A percentile compares a stretch with the other conserved stretches of the same genome.
These are phyloP conservation scores for Periophthalmodon schlosseri DNA, from an alignment of 2,113 vertebrate species.

Conservation along the genomic window DNA sequence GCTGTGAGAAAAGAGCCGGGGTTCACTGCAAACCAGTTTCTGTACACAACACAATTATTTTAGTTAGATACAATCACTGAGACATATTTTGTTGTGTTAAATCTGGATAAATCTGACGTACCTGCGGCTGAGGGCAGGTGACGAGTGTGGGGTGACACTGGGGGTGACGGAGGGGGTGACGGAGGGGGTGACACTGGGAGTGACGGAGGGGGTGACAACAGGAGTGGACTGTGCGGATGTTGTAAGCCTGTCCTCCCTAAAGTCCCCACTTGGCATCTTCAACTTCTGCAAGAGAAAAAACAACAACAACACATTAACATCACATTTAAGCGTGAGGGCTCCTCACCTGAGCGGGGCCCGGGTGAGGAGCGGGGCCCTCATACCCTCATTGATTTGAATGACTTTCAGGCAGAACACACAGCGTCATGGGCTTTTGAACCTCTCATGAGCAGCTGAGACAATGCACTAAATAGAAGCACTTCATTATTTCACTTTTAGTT, in stretches of 20 bases:
- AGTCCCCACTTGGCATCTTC: conserved; percentile 88
- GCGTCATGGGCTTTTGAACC: too few relatives aligned
- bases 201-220: conserved; percentile 78
- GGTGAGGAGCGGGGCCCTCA: too few relatives aligned
- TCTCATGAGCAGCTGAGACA: too few relatives aligned
- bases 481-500: too few relatives aligned
- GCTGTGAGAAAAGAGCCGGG: conserved; percentile 75
- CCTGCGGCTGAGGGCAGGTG: conserved; percentile 86
- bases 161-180: conserved; percentile 79
- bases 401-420: too few relatives aligned
- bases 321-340: too few relatives aligned
- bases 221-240: conserved; percentile 89
- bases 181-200: conserved; percentile 79
- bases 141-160: conserved; percentile 83
- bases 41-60: conserved; percentile 42
- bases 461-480: too few relatives aligned
- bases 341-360: too few relatives aligned
- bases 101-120: conserved; percentile 41
- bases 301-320: not conserved
- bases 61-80: not conserved
- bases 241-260: conserved; percentile 86
- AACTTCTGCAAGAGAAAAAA: conserved; percentile 82
- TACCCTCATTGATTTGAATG: too few relatives aligned
- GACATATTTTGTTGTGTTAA: not conserved
- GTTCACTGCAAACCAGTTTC: conserved; percentile 87